Conservation (phyloP, 2,113 vertebrate genomes). For the Ceuthmochares aereus region DNA sequence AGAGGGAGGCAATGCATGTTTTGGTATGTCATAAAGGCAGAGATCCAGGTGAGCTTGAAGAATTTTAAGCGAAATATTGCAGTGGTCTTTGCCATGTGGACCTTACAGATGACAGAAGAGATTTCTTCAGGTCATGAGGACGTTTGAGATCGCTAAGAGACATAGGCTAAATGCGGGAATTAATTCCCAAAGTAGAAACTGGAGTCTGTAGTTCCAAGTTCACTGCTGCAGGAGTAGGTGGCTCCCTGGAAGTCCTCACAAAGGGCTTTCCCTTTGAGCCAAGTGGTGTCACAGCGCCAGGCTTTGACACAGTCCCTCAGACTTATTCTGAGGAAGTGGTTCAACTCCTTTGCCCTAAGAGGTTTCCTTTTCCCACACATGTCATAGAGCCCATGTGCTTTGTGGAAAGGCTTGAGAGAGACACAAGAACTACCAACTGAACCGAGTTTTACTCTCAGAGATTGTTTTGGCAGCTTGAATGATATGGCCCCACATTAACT, state of each 20-base stretch:
- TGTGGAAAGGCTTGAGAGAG: background rate
- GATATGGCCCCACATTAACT: background rate
- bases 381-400: accelerated
- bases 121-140: background rate
- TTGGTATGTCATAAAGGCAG: background rate
- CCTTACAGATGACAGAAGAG: background rate
- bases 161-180: background rate
- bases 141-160: background rate
- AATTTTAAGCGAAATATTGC: background rate
- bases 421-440: background rate
- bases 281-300: background rate
- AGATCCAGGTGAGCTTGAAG: background rate
- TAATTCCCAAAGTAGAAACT: background rate
- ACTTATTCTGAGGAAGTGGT: background rate
- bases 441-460: background rate
- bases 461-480: background rate
- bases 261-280: background rate
- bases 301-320: background rate
- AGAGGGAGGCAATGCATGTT: background rate
- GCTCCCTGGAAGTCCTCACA: background rate
- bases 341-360: background rate
- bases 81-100: background rate
- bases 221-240: background rate
- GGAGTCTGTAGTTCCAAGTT: background rate
- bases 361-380: background rate